Evolutionary conservation across 2,888 invertebrate species (phyloP).

Genomic region (Monoplex corrugatus): DNA sequence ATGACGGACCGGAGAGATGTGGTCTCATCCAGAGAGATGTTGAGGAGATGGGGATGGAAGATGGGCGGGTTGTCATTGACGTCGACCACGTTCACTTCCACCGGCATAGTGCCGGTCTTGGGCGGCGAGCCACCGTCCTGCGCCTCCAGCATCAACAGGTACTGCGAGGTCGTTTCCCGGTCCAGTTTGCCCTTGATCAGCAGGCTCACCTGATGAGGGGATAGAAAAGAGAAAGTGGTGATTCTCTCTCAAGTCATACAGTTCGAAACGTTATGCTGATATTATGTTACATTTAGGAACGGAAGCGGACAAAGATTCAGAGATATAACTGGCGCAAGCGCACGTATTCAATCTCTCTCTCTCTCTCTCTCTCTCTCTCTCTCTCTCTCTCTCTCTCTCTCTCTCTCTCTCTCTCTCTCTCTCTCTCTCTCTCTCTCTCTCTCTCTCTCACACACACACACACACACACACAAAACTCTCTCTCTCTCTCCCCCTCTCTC

Average conservation of each 20-base stretch:
- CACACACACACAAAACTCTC: no score
- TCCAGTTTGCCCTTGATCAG: constrained; percentile 45
- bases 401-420: no score
- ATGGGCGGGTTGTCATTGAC: constrained; percentile 48
- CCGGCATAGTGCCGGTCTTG: constrained; percentile 30
- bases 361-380: constrained; percentile 4
- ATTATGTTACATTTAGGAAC: no score
- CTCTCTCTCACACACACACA: no score
- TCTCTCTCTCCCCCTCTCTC: no score
- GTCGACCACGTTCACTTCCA: constrained; percentile 43
- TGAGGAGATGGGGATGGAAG: constrained; percentile 49
- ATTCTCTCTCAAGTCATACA: no score
- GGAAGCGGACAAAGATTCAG: no score
- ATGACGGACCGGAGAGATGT: constrained; percentile 44
- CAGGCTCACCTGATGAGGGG: constrained; percentile 51
- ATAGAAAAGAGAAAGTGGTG: not conserved
- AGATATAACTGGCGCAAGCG: no score
- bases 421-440: no score
- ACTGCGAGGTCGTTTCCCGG: constrained; percentile 12
- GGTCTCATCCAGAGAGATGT: constrained; percentile 53
- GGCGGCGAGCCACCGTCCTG: constrained; percentile 39
- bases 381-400: no score
- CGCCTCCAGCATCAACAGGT: constrained; percentile 32
- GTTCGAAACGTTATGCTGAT: no score
- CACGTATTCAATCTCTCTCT: no score